Percentiles rank a stretch among this genome's conserved stretches.
Evolutionary conservation across 2,113 vertebrate species (phyloP).

Genomic region (Antidorcas marsupialis): DNA sequence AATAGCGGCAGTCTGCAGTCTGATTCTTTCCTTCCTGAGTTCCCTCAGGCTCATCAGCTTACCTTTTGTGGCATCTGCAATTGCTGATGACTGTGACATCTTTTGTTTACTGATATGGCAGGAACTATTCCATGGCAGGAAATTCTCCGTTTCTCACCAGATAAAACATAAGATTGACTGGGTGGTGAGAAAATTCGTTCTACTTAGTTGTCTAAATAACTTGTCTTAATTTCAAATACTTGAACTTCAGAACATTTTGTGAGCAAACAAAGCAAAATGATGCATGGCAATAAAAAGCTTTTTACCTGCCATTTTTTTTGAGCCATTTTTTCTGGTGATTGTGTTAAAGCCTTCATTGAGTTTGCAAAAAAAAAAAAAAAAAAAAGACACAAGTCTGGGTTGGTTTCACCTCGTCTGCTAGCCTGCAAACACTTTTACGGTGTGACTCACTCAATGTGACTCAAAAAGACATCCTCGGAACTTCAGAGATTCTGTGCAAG

Average conservation of each 20-base stretch:
- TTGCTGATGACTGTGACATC: neutral
- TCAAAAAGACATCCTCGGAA: constrained; percentile 34
- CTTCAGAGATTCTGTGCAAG: constrained; percentile 61
- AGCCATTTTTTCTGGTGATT: neutral
- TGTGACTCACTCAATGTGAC: neutral
- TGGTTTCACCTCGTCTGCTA: constrained; percentile 43
- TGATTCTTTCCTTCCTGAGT: neutral
- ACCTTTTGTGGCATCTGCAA: neutral
- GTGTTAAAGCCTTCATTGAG: neutral
- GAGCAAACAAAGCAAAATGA: neutral
- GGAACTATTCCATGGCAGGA: neutral
- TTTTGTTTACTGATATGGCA: neutral
- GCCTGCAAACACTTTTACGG: constrained; percentile 60
- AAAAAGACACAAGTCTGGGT: neutral
- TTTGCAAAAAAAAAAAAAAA: neutral
- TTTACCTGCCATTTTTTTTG: neutral
- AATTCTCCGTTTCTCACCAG: neutral
- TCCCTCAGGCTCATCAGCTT: neutral
- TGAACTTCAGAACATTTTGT: neutral
- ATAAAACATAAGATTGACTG: neutral
- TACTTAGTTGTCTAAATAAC: neutral
- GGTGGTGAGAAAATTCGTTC: neutral
- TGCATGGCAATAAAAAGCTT: neutral
- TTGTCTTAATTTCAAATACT: neutral
- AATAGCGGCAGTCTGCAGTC: neutral